Evolutionary conservation across 2,888 invertebrate species (phyloP).

Genomic region (Fragum whitleyi): DNA sequence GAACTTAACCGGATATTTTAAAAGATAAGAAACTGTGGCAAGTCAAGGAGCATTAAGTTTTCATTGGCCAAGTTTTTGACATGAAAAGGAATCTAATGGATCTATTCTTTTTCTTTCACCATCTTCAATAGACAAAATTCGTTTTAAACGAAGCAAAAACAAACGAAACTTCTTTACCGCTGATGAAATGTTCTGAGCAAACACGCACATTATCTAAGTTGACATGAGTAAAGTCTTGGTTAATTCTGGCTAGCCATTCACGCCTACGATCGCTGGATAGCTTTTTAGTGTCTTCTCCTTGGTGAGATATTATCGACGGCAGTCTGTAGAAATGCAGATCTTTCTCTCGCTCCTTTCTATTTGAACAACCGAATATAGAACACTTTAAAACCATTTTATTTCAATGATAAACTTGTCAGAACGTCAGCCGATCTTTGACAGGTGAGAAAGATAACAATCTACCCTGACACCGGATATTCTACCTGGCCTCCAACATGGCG

Average conservation of each 20-base stretch:
- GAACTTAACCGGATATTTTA: too few relatives aligned
- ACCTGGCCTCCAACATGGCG: constrained; percentile 11
- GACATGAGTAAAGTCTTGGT: neutral
- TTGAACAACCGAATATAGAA: constrained; percentile 1
- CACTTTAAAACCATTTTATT: constrained; percentile 9
- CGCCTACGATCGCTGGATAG: constrained; percentile 18
- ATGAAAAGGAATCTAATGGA: neutral
- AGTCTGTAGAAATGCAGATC: neutral
- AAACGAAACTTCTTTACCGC: neutral
- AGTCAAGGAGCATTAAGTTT: neutral
- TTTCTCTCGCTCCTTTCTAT: neutral
- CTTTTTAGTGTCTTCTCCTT: constrained; percentile 1
- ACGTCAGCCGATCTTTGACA: neutral
- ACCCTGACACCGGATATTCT: constrained; percentile 1
- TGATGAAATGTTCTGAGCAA: constrained; percentile 31
- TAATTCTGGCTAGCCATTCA: constrained; percentile 18
- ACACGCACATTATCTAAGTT: constrained; percentile 23
- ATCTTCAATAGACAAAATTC: too few relatives aligned
- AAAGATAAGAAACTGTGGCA: too few relatives aligned
- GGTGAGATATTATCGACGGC: neutral
- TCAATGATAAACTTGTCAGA: neutral
- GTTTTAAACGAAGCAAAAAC: neutral
- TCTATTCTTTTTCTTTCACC: neutral
- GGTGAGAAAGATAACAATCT: neutral
- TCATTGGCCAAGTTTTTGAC: too few relatives aligned